Conservation (phyloP, 2,113 vertebrate genomes). For the Mormoops blainvillei region DNA sequence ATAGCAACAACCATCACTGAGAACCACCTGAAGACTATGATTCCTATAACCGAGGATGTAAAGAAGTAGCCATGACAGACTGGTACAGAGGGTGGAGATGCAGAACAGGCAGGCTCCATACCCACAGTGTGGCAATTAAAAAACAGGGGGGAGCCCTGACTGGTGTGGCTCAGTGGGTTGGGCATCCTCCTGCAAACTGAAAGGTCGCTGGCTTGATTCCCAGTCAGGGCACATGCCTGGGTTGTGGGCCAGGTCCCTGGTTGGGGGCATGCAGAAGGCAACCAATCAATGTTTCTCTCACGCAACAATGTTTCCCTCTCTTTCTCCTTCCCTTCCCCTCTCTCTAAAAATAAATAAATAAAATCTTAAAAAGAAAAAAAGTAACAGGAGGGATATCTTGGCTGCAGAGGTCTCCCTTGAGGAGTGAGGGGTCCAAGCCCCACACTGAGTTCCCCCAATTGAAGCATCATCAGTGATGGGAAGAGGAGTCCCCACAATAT, state of each 20-base stretch:
- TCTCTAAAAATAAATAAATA: too few species aligned
- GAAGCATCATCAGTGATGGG: not conserved
- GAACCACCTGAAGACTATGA: not conserved
- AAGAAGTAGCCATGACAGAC: not conserved
- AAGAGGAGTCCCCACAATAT: not conserved
- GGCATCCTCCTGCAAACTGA: too few species aligned
- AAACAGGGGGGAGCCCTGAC: not conserved
- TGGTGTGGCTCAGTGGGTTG: too few species aligned
- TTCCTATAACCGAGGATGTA: not conserved
- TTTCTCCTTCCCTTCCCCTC: too few species aligned
- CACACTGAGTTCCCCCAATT: not conserved
- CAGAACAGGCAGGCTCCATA: not conserved
- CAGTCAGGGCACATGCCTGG: too few species aligned
- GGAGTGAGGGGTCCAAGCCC: not conserved
- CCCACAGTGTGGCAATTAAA: not conserved
- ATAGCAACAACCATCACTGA: not conserved
- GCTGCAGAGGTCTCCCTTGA: not conserved
- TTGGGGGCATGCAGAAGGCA: too few species aligned
- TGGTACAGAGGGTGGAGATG: not conserved
- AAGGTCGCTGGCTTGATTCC: too few species aligned
- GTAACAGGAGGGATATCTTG: not conserved
- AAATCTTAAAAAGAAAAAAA: not conserved
- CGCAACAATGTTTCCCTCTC: too few species aligned
- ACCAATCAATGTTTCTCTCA: too few species aligned
- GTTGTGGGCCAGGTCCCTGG: too few species aligned